Evolutionary conservation across 1,140 invertebrate genomes (phyloP).

Genomic region (Drosophila oshimai): DNA sequence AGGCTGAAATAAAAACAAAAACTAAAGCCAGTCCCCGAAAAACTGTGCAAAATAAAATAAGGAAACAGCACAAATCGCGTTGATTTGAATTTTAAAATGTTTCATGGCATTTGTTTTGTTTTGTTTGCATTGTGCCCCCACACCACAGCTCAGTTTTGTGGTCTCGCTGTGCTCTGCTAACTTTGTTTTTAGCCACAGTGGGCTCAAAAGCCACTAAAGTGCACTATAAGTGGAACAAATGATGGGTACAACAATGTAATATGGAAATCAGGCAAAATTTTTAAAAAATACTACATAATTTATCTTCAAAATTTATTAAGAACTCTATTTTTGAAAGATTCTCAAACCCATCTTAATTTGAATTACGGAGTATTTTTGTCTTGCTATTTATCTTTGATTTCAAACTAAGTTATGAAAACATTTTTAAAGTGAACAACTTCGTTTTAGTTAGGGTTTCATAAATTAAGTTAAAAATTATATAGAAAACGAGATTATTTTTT

Average conservation of each 20-base stretch:
- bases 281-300: not conserved
- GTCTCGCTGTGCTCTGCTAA: slow-evolving; percentile 46
- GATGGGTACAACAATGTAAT: too few species aligned
- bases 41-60: slow-evolving; percentile 73
- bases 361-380: too few species aligned
- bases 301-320: not conserved
- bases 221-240: not conserved
- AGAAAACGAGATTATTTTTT: too few species aligned
- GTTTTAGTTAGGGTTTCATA: too few species aligned
- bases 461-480: too few species aligned
- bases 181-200: slow-evolving; percentile 43
- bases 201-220: not conserved
- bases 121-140: slow-evolving; percentile 29
- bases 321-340: not conserved
- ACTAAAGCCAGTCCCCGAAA: slow-evolving; percentile 45
- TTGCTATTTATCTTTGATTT: too few species aligned
- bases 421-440: too few species aligned
- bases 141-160: slow-evolving; percentile 31
- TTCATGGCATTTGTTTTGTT: slow-evolving; percentile 74
- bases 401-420: too few species aligned
- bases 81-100: slow-evolving; percentile 81
- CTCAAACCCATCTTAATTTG: not conserved
- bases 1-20: slow-evolving; percentile 41
- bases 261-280: too few species aligned
- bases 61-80: slow-evolving; percentile 74